Conservation (phyloP, 2,797 vertebrate species). For the Chanos chanos region DNA sequence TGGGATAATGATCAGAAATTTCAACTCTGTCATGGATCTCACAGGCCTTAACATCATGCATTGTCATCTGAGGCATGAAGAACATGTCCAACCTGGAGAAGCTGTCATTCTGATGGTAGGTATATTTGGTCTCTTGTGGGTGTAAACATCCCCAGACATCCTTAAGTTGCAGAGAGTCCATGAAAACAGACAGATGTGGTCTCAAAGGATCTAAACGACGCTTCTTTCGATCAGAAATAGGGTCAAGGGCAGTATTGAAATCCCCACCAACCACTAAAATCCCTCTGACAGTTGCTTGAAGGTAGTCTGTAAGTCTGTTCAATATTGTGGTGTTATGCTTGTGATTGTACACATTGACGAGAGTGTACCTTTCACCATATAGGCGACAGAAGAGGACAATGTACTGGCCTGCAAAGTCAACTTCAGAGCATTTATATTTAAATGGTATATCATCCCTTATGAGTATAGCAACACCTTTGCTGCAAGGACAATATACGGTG, state of each 20-base stretch:
- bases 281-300: background rate
- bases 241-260: conserved; percentile 5
- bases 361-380: background rate
- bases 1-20: no score
- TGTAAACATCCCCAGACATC: background rate
- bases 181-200: conserved; percentile 5
- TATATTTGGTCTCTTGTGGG: background rate
- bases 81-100: conserved; percentile 9
- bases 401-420: background rate
- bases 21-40: no score
- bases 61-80: background rate
- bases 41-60: background rate
- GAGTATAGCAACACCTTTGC: conserved; percentile 17
- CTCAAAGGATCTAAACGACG: conserved; percentile 1
- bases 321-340: background rate
- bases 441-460: background rate
- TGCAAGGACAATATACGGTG: background rate
- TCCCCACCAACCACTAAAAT: conserved; percentile 13
- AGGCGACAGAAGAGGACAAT: conserved; percentile 10
- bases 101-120: background rate
- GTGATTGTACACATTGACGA: conserved; percentile 22
- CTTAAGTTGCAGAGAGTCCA: background rate
- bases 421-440: background rate
- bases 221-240: conserved; percentile 13
- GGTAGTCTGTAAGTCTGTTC: background rate